Conservation (phyloP, 2,113 vertebrate genomes). For the Burhinus oedicnemus region DNA sequence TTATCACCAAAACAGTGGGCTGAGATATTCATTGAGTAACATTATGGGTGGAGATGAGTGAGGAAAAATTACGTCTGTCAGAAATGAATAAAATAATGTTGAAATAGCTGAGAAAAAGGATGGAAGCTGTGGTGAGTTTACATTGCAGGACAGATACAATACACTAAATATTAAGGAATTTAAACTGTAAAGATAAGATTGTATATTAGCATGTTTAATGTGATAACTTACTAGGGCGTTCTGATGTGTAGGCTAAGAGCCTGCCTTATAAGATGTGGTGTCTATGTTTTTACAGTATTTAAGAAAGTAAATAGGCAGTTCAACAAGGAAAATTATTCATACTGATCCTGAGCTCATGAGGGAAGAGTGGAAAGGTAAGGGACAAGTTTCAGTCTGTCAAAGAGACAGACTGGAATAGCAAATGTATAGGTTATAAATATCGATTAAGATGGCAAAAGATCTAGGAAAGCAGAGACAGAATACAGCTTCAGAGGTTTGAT, state of each 20-base stretch:
- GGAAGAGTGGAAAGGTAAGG: not conserved
- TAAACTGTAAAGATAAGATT: not conserved
- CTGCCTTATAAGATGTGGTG: not conserved
- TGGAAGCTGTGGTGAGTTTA: not conserved
- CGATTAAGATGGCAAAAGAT: not conserved
- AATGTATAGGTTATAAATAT: not conserved
- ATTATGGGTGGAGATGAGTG: not conserved
- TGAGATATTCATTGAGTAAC: not conserved
- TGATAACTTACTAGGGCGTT: not conserved
- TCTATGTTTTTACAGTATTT: not conserved
- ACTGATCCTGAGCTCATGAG: not conserved
- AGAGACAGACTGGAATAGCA: not conserved
- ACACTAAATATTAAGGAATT: not conserved
- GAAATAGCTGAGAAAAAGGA: not conserved
- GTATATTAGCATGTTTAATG: not conserved
- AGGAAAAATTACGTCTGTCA: not conserved
- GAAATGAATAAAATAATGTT: not conserved
- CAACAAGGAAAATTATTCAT: not conserved
- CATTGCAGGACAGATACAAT: not conserved
- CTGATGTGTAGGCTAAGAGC: not conserved
- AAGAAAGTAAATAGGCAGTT: not conserved
- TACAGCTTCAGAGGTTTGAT: not conserved
- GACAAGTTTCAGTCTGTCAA: not conserved
- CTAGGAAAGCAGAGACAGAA: not conserved
- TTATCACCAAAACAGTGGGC: not conserved